Base-by-base conservation (phyloP, 2,888 invertebrate genomes). In the Diogma glabrata region DNA sequence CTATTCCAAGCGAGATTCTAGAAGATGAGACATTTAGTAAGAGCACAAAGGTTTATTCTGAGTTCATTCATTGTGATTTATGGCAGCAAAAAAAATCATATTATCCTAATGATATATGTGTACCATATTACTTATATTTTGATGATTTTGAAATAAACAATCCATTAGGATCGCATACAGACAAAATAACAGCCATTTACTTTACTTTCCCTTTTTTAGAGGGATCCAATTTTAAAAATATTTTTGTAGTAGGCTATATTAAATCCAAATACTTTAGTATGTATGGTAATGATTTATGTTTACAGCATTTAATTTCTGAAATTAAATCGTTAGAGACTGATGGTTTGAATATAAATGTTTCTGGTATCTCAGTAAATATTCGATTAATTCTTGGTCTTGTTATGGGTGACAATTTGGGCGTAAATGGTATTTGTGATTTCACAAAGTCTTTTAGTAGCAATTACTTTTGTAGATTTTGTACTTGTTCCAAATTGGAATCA, bases 71-170 rank as follows among this genome's bases (percentile, higher is more conserved):
- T 26, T 28, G 47, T 26, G 12, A 19, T 9, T 10, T 19, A 9
- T 30, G 47, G 47, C 28, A 20, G 10, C 5, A 47, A 9, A 47
- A 47, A 47, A 30, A 19, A n/a, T 1, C 30, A 19, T 28, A 47
- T 14, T 47, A 47, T 47, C 16, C 47, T n/a, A 19, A 47, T 7
- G n/a, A n/a, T n/a, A 56, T 53, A 46, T 24, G 54, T 17, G 45
- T 59, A 10, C 57, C 58, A 12, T 57, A 53, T 55, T 56, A 57
- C 17, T 33, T 60, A 16, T 58, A 57, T 46, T 51, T 57, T 12
- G 57, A 60, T 51, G 59, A 59, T 54, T 58, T 58, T 36, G 60
- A 60, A 58, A 59, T 59, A 19, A 60, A 58, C 47, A 58, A 59
- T 50, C 56, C 58, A n/a, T 54, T 60, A 40, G 60, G 59, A n/a